Conservation (phyloP, 2,797 vertebrate genomes). For the Coendou prehensilis region DNA sequence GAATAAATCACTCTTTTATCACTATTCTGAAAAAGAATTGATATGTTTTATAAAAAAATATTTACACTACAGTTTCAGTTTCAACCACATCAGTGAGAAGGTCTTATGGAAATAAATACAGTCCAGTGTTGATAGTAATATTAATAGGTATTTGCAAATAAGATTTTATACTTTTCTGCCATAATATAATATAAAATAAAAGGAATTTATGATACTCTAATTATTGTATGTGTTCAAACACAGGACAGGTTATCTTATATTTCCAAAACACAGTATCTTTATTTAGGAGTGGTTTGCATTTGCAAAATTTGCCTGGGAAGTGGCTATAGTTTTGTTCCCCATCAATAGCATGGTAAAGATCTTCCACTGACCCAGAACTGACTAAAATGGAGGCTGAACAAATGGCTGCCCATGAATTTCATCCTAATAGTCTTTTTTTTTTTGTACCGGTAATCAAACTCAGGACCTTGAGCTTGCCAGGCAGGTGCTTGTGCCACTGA, state of each 20-base stretch:
- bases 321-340: background rate
- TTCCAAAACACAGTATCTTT: constrained; percentile 33
- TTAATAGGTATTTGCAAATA: constrained; percentile 30
- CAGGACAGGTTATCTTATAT: background rate
- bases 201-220: constrained; percentile 27
- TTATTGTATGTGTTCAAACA: constrained; percentile 30
- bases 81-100: constrained; percentile 3
- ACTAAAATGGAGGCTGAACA: background rate
- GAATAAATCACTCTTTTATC: constrained; percentile 53
- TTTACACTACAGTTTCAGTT: constrained; percentile 17
- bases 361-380: background rate
- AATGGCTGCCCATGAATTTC: background rate
- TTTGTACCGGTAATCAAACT: no score
- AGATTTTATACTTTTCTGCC: background rate
- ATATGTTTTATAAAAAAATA: background rate
- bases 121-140: constrained; percentile 12
- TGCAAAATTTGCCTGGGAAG: background rate
- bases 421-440: background rate
- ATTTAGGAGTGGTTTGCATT: background rate
- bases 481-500: no score
- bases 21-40: background rate
- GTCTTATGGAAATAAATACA: background rate
- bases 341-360: background rate
- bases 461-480: no score
- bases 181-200: constrained; percentile 52